Evolutionary conservation across 2,113 vertebrate species (phyloP), one percentile per base, ranked within the genome.

Genomic region (Nibea coibor): DNA sequence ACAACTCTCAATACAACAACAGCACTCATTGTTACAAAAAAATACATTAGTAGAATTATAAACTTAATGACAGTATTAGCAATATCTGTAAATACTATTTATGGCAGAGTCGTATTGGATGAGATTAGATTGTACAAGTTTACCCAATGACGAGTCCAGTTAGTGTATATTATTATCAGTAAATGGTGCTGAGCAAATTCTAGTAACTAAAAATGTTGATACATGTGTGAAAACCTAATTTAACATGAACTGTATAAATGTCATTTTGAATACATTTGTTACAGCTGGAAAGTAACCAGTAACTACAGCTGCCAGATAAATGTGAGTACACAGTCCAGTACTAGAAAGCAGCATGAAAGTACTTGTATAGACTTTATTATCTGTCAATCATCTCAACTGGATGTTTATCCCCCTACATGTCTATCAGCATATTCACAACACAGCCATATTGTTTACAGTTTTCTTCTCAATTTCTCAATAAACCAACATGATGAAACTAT

Each of bases 401-500:
- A 0, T 71, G 48, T n/a, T 69, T 62, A 31, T 67, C 22, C 51
- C 4, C 15, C 16, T 61, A 2, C 0, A 15, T 15, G 43, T 51
- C 20, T 59, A 11, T 75, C 22, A 54, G 16, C 20, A 15, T 9
- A 43, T 39, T 58, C 0, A 28, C 10, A 61, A 0, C 53, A 31
- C 4, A 59, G 53, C 35, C 31, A 15, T 10, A 39, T 19, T 4
- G 1, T 77, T 48, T 72, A 22, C 10, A 57, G 24, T 19, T 53
- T 17, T 1, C 31, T 0, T 53, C 20, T 2, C n/a, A n/a, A n/a
- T n/a, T 61, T 75, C 56, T 43, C 9, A 26, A 70, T 78, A 64
- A 64, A 75, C 17, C 16, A 28, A 78, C 42, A 83, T 88, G 87
- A 88, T 88, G 87, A 81, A 88, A 91, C 35, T 5, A 35, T 51